These are phyloP conservation scores for Tupiocoris notatus DNA, from an alignment of 2,888 invertebrate genomes.

Conservation along the genomic window DNA sequence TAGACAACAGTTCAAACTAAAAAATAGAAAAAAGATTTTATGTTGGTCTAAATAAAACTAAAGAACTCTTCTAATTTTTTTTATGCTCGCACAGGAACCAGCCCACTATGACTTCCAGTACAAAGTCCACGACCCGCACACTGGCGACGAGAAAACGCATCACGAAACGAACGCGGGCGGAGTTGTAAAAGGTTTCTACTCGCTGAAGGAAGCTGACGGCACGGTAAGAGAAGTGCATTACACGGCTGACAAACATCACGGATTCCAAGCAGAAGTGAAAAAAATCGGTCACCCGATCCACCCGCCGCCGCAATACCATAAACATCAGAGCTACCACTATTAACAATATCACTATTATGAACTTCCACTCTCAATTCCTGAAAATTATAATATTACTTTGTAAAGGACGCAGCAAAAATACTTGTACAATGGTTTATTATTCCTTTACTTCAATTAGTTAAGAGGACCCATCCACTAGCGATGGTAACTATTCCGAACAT, in stretches of 20 bases:
- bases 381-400: too few species aligned
- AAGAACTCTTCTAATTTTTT: not conserved
- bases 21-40: not conserved
- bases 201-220: conserved; percentile 41
- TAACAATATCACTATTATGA: too few species aligned
- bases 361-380: too few species aligned
- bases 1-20: too few species aligned
- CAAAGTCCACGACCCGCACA: conserved; percentile 40
- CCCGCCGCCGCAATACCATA: conserved; percentile 1
- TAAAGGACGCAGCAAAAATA: too few species aligned
- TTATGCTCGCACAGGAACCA: conserved; percentile 12
- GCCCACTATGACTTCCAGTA: conserved; percentile 42
- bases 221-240: conserved; percentile 44
- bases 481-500: too few species aligned
- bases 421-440: not conserved
- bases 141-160: conserved; percentile 41
- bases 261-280: conserved; percentile 47
- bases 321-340: too few species aligned
- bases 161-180: conserved; percentile 36
- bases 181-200: conserved; percentile 41
- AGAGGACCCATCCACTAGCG: not conserved
- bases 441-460: not conserved
- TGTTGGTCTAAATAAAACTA: too few species aligned
- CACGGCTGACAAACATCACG: conserved; percentile 37
- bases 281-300: conserved; percentile 35